Evolutionary conservation across 92 coral and sea anemone species (phyloP), one percentile per base, ranked within the genome.

Genomic region (Epizoanthus fatuus): DNA sequence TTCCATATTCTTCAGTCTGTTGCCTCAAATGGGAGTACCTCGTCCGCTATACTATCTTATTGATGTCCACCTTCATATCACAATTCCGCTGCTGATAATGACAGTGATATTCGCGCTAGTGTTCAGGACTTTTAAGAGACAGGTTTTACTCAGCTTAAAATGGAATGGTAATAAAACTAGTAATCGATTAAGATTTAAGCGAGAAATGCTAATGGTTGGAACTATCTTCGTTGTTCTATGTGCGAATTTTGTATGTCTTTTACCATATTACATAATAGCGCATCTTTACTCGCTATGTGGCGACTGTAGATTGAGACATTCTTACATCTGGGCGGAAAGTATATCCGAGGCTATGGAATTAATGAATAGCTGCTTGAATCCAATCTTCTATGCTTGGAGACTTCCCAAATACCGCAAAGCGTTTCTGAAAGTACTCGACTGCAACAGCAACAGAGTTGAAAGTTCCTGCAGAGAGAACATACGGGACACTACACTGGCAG

Each of bases 321-420:
- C 78, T n/a, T 80, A 75, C 51, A 13, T 47, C 16, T 69, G 52
- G 12, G 4, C 67, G 69, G 53, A 69, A 56, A 77, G 57, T 16
- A 35, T 89, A 17, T 88, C 94, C 3, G 94, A 91, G 59, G 89
- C 94, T 12, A 55, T 91, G 8, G 80, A 81, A 74, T 91, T 88
- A 16, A 40, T 91, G 47, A 91, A 88, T 76, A 86, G 91, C 13
- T 85, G 87, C 44, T 32, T 85, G 16, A 89, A 89, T 57, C 91
- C 91, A 10, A 66, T 87, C 14, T 81, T 87, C 9, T 81, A 87
- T 17, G 91, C 91, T 14, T 87, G 84, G 74, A 64, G 77, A 10
- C 68, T 88, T 38, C 91, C 91, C 22, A 88, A 82, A 42, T 88
- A 88, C 76, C 81, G 86, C 3, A 78, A 75, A 83, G 85, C 91